phyloP scores from a whole-genome alignment of 2,797 vertebrate species.

The Gymnoscopelus microlampas region DNA sequence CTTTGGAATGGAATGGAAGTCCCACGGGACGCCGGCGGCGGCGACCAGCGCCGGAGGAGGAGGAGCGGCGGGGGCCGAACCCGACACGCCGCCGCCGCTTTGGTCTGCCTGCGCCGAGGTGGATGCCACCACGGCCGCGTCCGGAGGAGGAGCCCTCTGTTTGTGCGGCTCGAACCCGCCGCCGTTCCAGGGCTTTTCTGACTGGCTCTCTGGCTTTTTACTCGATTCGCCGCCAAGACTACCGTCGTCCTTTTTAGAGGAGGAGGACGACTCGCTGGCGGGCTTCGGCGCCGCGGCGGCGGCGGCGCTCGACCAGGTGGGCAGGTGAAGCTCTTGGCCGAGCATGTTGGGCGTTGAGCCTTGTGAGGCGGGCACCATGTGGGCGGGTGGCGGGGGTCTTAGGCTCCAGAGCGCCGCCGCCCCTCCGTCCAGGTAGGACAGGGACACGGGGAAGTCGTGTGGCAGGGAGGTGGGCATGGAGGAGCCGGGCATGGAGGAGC shows the following conservation, averaged over 20 bases:
- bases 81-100: conserved; percentile 61
- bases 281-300: conserved; percentile 53
- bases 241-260: conserved; percentile 64
- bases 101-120: conserved; percentile 69
- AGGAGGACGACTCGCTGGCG: conserved; percentile 31
- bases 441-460: conserved; percentile 49
- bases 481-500: conserved; percentile 50
- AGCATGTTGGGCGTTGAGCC: conserved; percentile 58
- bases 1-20: conserved; percentile 70
- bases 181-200: conserved; percentile 66
- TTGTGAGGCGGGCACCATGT: conserved; percentile 52
- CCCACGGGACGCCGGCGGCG: conserved; percentile 61
- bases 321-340: conserved; percentile 63
- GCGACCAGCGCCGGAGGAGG: no score
- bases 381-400: conserved; percentile 40
- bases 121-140: conserved; percentile 41
- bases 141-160: conserved; percentile 49
- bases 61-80: conserved; percentile 50
- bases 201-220: conserved; percentile 60
- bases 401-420: conserved; percentile 74
- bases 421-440: conserved; percentile 64
- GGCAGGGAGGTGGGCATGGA: conserved; percentile 54
- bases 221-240: conserved; percentile 63
- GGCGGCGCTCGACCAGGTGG: conserved; percentile 53
- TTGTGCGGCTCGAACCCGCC: conserved; percentile 66